Conservation (phyloP, 2,888 invertebrate species). For the Torymus auratus region DNA sequence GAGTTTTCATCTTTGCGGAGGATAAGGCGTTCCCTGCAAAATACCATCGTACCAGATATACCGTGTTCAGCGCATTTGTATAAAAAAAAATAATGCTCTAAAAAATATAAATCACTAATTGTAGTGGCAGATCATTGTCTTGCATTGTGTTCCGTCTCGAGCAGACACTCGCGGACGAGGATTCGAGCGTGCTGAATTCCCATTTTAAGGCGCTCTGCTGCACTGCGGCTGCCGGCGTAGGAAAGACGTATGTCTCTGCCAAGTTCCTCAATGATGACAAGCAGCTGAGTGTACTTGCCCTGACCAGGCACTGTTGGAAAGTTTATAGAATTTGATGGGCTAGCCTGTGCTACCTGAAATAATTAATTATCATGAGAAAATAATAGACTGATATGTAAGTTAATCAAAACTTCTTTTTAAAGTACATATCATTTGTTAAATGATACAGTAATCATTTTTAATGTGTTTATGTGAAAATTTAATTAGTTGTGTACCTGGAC, state of each 20-base stretch:
- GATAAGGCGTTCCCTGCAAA: slow-evolving; percentile 56
- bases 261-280: slow-evolving; percentile 77
- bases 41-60: slow-evolving; percentile 51
- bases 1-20: slow-evolving; percentile 57
- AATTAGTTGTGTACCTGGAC: slow-evolving; percentile 63
- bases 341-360: slow-evolving; percentile 70
- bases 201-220: slow-evolving; percentile 74
- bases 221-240: slow-evolving; percentile 75
- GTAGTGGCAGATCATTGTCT: slow-evolving; percentile 72
- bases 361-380: slow-evolving; percentile 1
- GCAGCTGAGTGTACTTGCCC: slow-evolving; percentile 74
- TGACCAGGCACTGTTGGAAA: slow-evolving; percentile 75
- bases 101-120: slow-evolving; percentile 52
- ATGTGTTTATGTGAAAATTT: too few species aligned
- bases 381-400: neutral
- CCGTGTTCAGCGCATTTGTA: slow-evolving; percentile 37
- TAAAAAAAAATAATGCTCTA: slow-evolving; percentile 57
- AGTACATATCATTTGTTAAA: neutral
- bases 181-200: slow-evolving; percentile 75
- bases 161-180: slow-evolving; percentile 73
- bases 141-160: slow-evolving; percentile 75
- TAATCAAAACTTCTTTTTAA: neutral
- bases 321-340: slow-evolving; percentile 73
- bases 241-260: slow-evolving; percentile 76
- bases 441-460: too few species aligned